Conservation (phyloP, 1,140 invertebrate species). For the Cyrtorhinus lividipennis region DNA sequence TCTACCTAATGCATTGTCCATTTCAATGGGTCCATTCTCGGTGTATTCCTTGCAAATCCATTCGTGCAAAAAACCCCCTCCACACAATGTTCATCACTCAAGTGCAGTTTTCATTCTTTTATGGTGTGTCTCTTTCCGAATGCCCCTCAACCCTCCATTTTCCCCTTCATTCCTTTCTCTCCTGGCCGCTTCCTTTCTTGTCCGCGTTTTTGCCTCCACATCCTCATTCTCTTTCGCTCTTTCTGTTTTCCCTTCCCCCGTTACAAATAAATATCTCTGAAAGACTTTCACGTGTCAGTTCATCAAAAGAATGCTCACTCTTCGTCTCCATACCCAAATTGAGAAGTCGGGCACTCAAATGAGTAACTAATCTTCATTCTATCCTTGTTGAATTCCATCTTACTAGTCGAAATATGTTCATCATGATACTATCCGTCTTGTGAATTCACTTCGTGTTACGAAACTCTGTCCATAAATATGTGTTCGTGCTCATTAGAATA, state of each 20-base stretch:
- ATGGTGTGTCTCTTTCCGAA: neutral
- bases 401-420: too few species aligned
- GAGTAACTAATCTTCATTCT: neutral
- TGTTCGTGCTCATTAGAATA: too few species aligned
- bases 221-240: too few species aligned
- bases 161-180: neutral
- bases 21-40: conserved; percentile 5
- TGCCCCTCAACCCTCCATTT: neutral
- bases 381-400: too few species aligned
- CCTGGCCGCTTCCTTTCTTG: neutral
- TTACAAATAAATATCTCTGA: neutral
- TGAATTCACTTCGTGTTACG: too few species aligned
- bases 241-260: too few species aligned
- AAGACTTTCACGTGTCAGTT: neutral
- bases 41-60: conserved; percentile 4
- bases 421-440: too few species aligned
- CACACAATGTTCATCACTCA: conserved; percentile 7
- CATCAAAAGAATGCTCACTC: neutral
- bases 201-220: neutral
- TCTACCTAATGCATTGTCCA: conserved; percentile 7
- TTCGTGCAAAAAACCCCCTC: conserved; percentile 3
- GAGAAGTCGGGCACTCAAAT: neutral
- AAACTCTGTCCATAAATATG: too few species aligned
- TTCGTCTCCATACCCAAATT: neutral
- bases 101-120: conserved; percentile 10